Conservation (phyloP, 2,888 invertebrate species). For the Hydropsyche betteni region DNA sequence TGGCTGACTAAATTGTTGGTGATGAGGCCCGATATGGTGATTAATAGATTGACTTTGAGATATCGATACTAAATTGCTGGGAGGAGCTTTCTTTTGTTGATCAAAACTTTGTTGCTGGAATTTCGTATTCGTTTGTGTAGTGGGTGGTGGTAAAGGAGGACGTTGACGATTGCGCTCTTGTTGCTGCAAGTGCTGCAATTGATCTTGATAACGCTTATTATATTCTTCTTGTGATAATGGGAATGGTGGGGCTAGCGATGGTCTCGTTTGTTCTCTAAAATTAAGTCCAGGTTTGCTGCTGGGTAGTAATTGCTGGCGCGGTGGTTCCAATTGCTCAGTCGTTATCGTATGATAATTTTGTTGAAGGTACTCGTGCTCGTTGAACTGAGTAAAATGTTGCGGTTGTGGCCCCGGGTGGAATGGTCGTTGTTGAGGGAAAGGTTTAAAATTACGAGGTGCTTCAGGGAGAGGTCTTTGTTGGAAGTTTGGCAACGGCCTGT, state of each 20-base stretch:
- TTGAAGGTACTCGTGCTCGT: conserved; percentile 65
- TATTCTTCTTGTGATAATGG: conserved; percentile 53
- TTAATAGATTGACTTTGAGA: conserved; percentile 60
- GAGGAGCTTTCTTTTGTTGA: conserved; percentile 55
- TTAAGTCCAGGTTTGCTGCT: conserved; percentile 57
- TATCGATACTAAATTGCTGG: conserved; percentile 58
- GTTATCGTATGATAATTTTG: conserved; percentile 67
- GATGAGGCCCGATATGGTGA: conserved; percentile 49
- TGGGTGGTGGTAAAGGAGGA: conserved; percentile 64
- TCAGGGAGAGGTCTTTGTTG: conserved; percentile 45
- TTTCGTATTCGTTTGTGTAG: conserved; percentile 52
- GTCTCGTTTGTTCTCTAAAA: conserved; percentile 54
- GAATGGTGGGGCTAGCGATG: conserved; percentile 54
- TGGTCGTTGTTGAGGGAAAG: conserved; percentile 64
- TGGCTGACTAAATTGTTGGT: conserved; percentile 54
- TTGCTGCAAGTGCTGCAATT: conserved; percentile 58
- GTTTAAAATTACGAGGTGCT: conserved; percentile 60
- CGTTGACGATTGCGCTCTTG: conserved; percentile 53
- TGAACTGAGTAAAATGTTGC: conserved; percentile 59
- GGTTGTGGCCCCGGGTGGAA: conserved; percentile 61
- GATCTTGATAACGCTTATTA: conserved; percentile 52
- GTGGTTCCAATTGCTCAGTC: conserved; percentile 62
- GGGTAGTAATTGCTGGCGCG: conserved; percentile 61
- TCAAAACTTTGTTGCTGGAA: conserved; percentile 54
- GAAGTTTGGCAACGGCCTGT: conserved; percentile 54